A percentile compares a stretch with the other conserved stretches of the same genome.
These are phyloP conservation scores for Agrochola litura DNA, from an alignment of 2,888 invertebrate species.

Conservation along the genomic window DNA sequence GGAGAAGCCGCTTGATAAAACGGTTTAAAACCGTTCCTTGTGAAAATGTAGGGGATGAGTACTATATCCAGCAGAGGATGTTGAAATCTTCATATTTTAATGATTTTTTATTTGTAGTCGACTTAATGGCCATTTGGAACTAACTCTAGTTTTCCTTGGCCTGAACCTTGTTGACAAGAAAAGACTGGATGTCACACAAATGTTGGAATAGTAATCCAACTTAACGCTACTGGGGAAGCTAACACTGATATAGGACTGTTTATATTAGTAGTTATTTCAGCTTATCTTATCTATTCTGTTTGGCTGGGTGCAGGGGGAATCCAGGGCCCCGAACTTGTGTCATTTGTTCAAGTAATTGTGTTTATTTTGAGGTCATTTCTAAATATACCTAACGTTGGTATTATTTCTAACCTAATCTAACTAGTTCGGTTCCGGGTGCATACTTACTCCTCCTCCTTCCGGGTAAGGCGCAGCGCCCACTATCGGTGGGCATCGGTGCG, in stretches of 20 bases:
- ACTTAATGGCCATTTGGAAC: not conserved
- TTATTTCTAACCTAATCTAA: too few species aligned
- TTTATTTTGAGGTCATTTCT: not conserved
- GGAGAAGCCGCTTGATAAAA: too few species aligned
- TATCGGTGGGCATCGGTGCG: too few species aligned
- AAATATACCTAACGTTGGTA: too few species aligned
- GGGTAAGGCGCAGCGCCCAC: too few species aligned
- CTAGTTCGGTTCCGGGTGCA: too few species aligned
- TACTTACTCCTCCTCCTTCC: too few species aligned
- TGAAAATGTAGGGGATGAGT: too few species aligned
- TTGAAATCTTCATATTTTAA: too few species aligned
- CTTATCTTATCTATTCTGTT: constrained; percentile 24
- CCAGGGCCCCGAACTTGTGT: not conserved
- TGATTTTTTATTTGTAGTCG: too few species aligned
- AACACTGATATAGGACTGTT: constrained; percentile 1
- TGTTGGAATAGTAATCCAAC: not conserved
- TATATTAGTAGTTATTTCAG: not conserved
- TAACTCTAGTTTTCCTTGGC: not conserved
- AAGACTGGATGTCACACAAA: not conserved
- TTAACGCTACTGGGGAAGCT: constrained; percentile 7
- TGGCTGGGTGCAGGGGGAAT: not conserved
- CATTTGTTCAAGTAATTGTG: not conserved
- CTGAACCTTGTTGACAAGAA: not conserved
- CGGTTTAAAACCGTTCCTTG: too few species aligned
- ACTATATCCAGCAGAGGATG: too few species aligned